Conservation (phyloP, 2,113 vertebrate species). For the Dolichallabes microphthalmus region DNA sequence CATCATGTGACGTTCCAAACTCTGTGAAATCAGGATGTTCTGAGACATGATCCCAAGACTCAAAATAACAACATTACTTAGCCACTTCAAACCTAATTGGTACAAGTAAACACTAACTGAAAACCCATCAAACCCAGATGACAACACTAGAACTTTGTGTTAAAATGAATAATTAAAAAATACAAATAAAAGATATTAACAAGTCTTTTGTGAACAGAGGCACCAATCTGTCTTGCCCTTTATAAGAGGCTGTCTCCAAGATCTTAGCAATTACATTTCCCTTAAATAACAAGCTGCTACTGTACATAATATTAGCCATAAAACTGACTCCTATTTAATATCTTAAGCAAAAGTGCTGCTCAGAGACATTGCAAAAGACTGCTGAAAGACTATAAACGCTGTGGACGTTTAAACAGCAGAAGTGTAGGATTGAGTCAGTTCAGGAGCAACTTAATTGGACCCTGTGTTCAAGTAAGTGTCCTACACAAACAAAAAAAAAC, state of each 20-base stretch:
- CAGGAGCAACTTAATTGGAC: not conserved
- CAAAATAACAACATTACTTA: not conserved
- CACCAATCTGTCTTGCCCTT: not conserved
- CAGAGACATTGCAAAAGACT: not conserved
- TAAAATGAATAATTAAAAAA: not conserved
- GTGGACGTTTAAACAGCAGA: not conserved
- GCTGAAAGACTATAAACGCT: not conserved
- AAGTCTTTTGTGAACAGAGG: too few species aligned
- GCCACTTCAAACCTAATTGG: not conserved
- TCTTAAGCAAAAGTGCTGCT: not conserved
- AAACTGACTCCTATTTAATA: not conserved
- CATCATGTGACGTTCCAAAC: not conserved
- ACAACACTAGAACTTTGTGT: not conserved
- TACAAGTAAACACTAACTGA: not conserved
- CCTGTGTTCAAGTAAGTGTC: not conserved
- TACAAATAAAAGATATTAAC: not conserved
- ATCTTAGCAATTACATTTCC: not conserved
- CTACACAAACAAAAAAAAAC: not conserved
- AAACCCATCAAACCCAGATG: not conserved
- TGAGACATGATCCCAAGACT: not conserved
- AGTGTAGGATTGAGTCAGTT: not conserved
- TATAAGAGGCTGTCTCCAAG: not conserved
- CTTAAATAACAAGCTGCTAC: not conserved
- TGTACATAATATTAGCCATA: not conserved
- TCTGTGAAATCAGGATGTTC: not conserved